These are phyloP conservation scores for Cygnus buccinator DNA, from an alignment of 2,113 vertebrate genomes.

Conservation along the genomic window DNA sequence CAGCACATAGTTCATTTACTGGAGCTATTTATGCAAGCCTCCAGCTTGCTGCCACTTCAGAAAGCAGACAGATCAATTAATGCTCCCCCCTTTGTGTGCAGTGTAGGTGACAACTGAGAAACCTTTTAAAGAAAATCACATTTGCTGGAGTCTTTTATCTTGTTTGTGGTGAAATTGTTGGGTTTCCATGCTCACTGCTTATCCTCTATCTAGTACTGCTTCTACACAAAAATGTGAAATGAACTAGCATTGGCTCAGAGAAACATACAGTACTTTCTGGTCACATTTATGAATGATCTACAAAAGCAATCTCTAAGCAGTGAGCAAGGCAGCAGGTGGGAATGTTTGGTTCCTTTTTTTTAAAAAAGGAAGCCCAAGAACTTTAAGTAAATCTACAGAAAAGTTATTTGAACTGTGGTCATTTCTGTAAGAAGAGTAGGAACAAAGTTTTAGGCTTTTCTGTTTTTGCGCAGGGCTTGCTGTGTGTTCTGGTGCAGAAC, in stretches of 20 bases:
- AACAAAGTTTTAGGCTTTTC: neutral
- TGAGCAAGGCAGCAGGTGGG: neutral
- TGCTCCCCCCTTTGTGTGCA: rapidly evolving
- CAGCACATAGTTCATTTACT: neutral
- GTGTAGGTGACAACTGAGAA: neutral
- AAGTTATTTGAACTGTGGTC: neutral
- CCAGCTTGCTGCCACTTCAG: neutral
- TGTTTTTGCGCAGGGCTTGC: neutral
- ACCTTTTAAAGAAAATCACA: neutral
- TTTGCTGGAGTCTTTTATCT: neutral
- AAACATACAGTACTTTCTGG: too few relatives aligned
- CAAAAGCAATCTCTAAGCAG: neutral
- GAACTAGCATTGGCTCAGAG: neutral
- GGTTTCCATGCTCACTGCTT: rapidly evolving
- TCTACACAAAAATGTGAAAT: rapidly evolving
- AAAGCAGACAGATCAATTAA: neutral
- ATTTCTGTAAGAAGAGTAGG: neutral
- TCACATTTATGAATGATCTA: neutral
- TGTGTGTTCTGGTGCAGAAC: neutral
- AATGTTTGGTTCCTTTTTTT: too few relatives aligned
- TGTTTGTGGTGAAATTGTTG: rapidly evolving
- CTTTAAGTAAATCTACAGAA: rapidly evolving
- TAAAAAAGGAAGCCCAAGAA: neutral
- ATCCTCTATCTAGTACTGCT: neutral
- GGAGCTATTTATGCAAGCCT: neutral